Evolutionary conservation across 2,113 vertebrate genomes (phyloP), one percentile per base, ranked within the genome.

Genomic region (Lynx canadensis): DNA sequence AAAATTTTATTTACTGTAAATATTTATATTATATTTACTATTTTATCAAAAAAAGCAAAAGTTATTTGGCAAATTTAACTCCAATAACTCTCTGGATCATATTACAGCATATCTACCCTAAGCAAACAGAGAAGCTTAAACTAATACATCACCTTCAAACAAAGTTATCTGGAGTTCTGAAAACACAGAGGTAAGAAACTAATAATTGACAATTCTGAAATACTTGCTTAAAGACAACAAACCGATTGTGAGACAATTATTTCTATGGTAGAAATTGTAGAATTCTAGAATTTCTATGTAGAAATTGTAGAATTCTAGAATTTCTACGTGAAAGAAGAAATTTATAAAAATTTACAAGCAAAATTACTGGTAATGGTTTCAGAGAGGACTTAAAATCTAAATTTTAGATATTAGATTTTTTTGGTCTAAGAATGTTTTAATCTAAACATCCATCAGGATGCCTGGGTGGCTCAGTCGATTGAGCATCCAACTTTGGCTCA

Each of bases 221-320:
- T 66, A 74, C 25, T 66, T 95, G 80, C 25, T 79, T 63, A 78
- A 92, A 89, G n/a, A 89, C 65, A 91, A 81, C 55, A 73, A 86
- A 86, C 19, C 55, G 85, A 71, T 36, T 83, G 78, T 69, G 33
- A 74, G 48, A 93, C 52, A 63, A 82, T 68, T 50, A 69, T 52
- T 81, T 85, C 65, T 81, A 80, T 87, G 38, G 81, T 2, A 91
- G 50, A 95, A 87, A 45, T 45, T 45, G 8, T 9, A 45, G 45
- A 9, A 45, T 45, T 45, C 45, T 45, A 45, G 45, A 45, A 45
- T 45, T 45, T 45, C 45, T 45, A 45, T 45, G 45, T 45, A 45
- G 7, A 45, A 45, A 45, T 45, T 7, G 1, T 45, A 45, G 45
- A 45, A 45, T 45, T 45, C 45, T 45, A 45, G 45, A 45, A 45